Conservation (phyloP, 2,113 vertebrate species). For the Pycnonotus jocosus region DNA sequence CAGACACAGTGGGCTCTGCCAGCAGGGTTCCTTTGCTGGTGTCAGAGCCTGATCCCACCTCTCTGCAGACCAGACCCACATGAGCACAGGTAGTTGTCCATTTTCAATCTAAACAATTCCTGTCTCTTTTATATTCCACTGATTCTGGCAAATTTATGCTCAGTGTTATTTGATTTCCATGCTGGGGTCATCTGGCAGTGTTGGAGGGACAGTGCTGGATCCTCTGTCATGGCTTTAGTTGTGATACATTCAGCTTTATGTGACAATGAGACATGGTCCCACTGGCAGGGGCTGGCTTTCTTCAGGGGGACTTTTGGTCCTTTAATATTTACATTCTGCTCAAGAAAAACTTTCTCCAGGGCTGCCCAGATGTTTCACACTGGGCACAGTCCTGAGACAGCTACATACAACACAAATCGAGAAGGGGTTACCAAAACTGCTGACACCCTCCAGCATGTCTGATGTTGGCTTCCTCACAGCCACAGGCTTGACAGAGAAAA, state of each 20-base stretch:
- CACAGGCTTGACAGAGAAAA: neutral
- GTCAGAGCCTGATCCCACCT: neutral
- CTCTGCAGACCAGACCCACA: neutral
- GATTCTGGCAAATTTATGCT: neutral
- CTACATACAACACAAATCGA: neutral
- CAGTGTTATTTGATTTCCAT: neutral
- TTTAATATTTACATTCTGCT: neutral
- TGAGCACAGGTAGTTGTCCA: neutral
- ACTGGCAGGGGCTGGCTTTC: neutral
- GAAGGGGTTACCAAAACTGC: neutral
- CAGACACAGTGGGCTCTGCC: neutral
- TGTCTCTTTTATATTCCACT: neutral
- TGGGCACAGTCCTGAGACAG: neutral
- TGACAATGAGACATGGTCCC: neutral
- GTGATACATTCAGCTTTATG: neutral
- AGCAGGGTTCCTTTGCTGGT: neutral
- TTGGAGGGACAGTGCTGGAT: neutral
- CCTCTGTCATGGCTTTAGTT: neutral
- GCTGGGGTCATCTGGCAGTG: neutral
- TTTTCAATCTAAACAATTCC: neutral
- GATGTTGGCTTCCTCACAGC: neutral
- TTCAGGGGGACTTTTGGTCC: neutral
- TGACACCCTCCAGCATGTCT: neutral
- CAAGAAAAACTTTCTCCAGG: neutral
- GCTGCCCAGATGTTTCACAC: neutral